phyloP scores from a whole-genome alignment of 2,888 invertebrate species.

The Alitta virens region DNA sequence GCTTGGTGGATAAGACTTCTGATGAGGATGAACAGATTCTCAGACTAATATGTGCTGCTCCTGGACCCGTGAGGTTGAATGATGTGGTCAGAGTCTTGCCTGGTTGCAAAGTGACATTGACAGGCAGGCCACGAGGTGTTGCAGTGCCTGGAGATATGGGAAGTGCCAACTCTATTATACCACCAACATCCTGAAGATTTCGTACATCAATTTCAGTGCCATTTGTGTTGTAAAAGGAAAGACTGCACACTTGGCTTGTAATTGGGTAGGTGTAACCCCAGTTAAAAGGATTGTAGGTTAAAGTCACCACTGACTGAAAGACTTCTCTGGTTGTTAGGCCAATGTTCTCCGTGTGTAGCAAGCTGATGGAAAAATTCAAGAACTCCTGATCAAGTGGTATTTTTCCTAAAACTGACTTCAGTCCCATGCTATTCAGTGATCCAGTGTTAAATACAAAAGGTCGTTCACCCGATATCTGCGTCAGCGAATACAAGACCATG shows the following conservation, averaged over 20 bases:
- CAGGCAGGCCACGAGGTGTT: too few species aligned
- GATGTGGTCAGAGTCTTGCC: too few species aligned
- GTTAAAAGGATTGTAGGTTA: neutral
- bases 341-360: neutral
- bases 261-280: neutral
- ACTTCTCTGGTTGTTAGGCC: neutral
- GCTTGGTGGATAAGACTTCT: too few species aligned
- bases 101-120: too few species aligned
- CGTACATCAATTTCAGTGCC: slow-evolving; percentile 2
- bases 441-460: neutral
- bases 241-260: neutral
- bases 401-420: neutral
- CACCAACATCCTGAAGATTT: neutral
- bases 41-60: too few species aligned
- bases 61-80: too few species aligned
- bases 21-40: too few species aligned
- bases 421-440: neutral
- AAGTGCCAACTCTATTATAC: too few species aligned
- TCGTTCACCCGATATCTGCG: neutral
- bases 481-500: neutral
- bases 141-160: too few species aligned
- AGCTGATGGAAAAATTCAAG: neutral
- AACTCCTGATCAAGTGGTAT: neutral
- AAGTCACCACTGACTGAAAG: neutral
- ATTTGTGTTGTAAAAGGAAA: neutral